Evolutionary conservation across 2,797 vertebrate species (phyloP).

Genomic region (Trichosurus vulpecula): DNA sequence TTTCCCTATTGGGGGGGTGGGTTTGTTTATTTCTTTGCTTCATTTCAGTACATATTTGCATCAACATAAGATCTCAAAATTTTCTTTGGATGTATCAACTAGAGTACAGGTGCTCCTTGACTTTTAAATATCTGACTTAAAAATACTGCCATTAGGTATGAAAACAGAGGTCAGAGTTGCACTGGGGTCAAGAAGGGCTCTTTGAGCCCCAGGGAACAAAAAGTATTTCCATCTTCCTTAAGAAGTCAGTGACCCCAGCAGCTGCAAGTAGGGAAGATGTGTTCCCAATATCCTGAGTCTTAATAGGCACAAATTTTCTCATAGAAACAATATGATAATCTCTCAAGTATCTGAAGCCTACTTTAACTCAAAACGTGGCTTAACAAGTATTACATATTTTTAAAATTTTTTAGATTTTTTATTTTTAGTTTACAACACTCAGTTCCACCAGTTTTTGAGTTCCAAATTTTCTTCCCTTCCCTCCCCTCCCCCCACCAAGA

Average conservation of each 20-base stretch:
- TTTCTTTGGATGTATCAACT: background rate
- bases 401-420: too few species aligned
- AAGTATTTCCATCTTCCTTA: background rate
- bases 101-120: background rate
- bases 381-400: background rate
- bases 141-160: background rate
- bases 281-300: too few species aligned
- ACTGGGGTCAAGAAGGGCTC: background rate
- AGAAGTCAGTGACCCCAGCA: background rate
- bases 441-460: too few species aligned
- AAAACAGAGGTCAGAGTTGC: background rate
- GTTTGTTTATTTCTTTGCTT: background rate
- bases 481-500: too few species aligned
- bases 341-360: background rate
- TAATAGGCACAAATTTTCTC: too few species aligned
- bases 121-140: background rate
- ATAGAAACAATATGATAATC: background rate
- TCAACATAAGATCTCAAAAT: background rate
- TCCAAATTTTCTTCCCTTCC: too few species aligned
- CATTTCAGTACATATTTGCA: background rate
- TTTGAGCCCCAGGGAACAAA: background rate
- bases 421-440: too few species aligned
- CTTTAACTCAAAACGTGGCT: background rate
- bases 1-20: background rate
- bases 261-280: background rate